phyloP scores from a whole-genome alignment of 1,140 invertebrate species.

The Zeugodacus cucurbitae region DNA sequence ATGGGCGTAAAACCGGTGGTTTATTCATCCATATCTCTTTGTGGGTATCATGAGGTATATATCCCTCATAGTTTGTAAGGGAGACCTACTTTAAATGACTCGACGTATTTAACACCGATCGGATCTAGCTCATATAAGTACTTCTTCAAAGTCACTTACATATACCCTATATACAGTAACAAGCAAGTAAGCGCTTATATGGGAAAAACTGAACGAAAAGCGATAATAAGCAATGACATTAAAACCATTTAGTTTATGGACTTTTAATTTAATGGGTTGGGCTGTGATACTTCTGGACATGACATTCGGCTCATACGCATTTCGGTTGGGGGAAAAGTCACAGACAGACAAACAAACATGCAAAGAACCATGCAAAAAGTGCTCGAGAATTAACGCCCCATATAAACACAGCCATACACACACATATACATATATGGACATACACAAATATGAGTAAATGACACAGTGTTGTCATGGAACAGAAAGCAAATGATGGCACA shows the following conservation, averaged over 20 bases:
- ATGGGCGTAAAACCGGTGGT: too few species aligned
- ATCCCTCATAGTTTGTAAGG: too few species aligned
- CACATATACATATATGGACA: background rate
- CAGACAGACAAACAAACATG: background rate
- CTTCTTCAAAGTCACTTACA: background rate
- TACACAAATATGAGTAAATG: background rate
- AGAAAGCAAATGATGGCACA: background rate
- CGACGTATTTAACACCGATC: background rate
- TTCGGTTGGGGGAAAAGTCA: background rate
- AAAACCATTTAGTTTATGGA: slow-evolving; percentile 36
- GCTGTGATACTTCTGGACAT: background rate
- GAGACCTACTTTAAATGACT: too few species aligned
- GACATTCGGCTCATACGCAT: background rate
- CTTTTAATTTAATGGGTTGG: slow-evolving; percentile 43
- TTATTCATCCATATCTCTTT: too few species aligned
- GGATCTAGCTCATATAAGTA: background rate
- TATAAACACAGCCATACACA: background rate
- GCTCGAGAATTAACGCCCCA: background rate
- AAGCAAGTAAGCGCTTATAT: background rate
- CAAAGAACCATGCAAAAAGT: background rate
- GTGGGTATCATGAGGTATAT: too few species aligned
- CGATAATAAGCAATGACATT: background rate
- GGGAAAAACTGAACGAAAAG: background rate
- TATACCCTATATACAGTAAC: background rate
- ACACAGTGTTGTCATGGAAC: background rate